phyloP scores from a whole-genome alignment of 2,888 invertebrate genomes.

The Drosophila mulleri region DNA sequence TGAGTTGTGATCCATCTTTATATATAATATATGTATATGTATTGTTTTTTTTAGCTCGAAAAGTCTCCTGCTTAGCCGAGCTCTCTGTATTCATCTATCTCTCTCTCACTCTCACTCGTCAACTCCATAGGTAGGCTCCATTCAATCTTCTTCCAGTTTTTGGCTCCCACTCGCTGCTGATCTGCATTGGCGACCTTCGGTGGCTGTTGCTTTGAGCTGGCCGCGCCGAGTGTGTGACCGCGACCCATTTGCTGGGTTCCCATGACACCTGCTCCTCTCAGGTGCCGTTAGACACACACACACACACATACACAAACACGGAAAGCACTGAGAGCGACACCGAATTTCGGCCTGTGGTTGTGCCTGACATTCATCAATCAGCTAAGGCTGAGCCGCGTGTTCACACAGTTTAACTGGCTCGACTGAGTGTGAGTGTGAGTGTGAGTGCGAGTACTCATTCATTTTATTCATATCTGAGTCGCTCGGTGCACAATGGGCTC shows the following conservation, averaged over 20 bases:
- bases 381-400: slow-evolving; percentile 58
- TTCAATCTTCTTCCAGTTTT: slow-evolving; percentile 5
- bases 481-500: slow-evolving; percentile 58
- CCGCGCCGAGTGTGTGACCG: slow-evolving; percentile 56
- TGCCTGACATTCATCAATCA: slow-evolving; percentile 74
- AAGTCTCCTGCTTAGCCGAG: too few species aligned
- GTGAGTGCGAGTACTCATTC: slow-evolving; percentile 51
- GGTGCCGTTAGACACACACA: slow-evolving; percentile 54
- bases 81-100: neutral
- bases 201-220: slow-evolving; percentile 29
- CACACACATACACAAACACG: too few species aligned
- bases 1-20: too few species aligned
- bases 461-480: slow-evolving; percentile 56
- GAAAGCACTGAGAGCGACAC: neutral
- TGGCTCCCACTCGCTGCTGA: slow-evolving; percentile 51
- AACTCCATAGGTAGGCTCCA: neutral
- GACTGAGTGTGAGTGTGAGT: slow-evolving; percentile 20
- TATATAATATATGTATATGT: too few species aligned
- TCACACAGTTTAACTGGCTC: slow-evolving; percentile 64
- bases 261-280: slow-evolving; percentile 70
- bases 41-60: too few species aligned
- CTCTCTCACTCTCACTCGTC: neutral
- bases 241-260: slow-evolving; percentile 65
- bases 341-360: slow-evolving; percentile 39
- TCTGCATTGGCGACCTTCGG: slow-evolving; percentile 65